These are phyloP conservation scores for Aurelia coerulea DNA, from an alignment of 30 jellyfish, hydroid and myxozoan species.

Conservation along the genomic window DNA sequence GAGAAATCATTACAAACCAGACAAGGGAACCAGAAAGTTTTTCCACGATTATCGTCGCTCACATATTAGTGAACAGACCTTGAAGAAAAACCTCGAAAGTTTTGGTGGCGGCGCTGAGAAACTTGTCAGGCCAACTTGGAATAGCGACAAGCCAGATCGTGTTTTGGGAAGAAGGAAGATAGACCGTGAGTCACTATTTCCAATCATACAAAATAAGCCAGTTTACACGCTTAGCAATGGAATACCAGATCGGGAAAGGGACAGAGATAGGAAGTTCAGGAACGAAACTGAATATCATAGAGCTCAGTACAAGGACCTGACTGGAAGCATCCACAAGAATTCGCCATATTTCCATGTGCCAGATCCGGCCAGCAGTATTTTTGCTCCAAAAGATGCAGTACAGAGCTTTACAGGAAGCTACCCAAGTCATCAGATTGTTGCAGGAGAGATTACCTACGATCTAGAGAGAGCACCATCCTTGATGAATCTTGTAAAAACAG, in stretches of 20 bases:
- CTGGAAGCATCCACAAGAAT: conserved; percentile 74
- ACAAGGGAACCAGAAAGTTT: conserved; percentile 61
- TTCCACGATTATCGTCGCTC: conserved; percentile 78
- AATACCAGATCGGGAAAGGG: conserved; percentile 72
- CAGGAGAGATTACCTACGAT: conserved; percentile 51
- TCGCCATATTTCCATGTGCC: conserved; percentile 62
- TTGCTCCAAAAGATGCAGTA: conserved; percentile 11
- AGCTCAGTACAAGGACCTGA: conserved; percentile 70
- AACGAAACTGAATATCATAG: conserved; percentile 57
- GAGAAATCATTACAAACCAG: conserved; percentile 54
- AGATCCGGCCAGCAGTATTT: conserved; percentile 61
- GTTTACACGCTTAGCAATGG: conserved; percentile 67
- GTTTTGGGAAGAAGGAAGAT: conserved; percentile 79
- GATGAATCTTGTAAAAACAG: conserved; percentile 31
- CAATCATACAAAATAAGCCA: conserved; percentile 82
- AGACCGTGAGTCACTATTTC: conserved; percentile 79
- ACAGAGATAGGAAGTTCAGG: conserved; percentile 57
- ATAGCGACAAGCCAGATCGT: conserved; percentile 74
- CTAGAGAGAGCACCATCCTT: conserved; percentile 57
- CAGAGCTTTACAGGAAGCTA: conserved; percentile 24
- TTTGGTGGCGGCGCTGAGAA: not conserved
- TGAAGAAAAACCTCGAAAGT: conserved; percentile 43
- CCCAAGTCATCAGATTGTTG: conserved; percentile 70
- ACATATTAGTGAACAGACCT: conserved; percentile 58
- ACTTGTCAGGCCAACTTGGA: conserved; percentile 76